A percentile compares a stretch with the other conserved stretches of the same genome.
Conservation (phyloP, 1,140 invertebrate species). For the Drosophila erecta region DNA sequence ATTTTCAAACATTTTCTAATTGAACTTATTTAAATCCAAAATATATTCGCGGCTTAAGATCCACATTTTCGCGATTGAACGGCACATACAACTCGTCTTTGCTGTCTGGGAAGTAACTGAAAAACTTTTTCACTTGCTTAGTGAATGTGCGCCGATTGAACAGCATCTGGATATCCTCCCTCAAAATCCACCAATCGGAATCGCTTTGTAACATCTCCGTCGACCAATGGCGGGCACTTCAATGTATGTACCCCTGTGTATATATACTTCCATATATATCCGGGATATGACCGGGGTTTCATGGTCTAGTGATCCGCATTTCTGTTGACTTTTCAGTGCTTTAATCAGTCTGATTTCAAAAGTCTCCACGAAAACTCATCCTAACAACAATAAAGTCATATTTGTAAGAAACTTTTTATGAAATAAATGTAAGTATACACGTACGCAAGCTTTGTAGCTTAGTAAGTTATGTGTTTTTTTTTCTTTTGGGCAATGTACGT, state of each 20-base stretch:
- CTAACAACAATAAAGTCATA: neutral
- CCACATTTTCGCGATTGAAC: conserved; percentile 10
- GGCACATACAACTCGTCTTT: conserved; percentile 12
- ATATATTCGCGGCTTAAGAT: neutral
- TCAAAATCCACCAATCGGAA: conserved; percentile 20
- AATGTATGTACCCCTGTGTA: neutral
- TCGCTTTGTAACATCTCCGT: conserved; percentile 5
- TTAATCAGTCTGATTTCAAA: neutral
- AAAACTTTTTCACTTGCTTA: conserved; percentile 2
- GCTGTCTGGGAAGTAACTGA: conserved; percentile 31
- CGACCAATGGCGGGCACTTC: conserved; percentile 14
- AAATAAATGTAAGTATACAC: no score
- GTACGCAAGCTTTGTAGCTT: no score
- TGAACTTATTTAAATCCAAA: neutral
- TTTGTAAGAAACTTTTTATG: no score
- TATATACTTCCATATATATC: neutral
- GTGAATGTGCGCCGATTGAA: conserved; percentile 1
- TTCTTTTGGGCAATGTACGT: no score
- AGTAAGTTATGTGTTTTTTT: no score
- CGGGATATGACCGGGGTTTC: conserved; percentile 1
- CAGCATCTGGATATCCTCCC: conserved; percentile 26
- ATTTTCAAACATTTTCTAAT: conserved; percentile 34
- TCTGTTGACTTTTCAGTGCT: conserved; percentile 1
- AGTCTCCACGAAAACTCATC: neutral
- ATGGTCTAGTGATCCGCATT: conserved; percentile 3